Evolutionary conservation across 2,113 vertebrate species (phyloP).

Genomic region (Martes martes): DNA sequence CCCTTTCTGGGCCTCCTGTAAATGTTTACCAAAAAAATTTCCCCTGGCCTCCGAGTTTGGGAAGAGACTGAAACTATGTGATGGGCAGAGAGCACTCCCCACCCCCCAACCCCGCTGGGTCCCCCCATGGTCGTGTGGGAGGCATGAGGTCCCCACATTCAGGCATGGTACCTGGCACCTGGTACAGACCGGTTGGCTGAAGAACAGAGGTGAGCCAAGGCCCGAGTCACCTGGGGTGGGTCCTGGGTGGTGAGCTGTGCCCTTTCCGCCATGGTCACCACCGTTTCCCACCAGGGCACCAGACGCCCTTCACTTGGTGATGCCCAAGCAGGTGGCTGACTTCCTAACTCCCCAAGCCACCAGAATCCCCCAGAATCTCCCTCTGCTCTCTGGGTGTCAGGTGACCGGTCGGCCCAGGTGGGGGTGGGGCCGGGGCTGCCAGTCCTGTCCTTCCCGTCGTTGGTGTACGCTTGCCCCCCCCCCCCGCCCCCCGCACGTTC

Average conservation of each 20-base stretch:
- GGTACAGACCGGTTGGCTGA: neutral
- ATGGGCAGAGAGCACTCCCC: neutral
- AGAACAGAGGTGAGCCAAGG: neutral
- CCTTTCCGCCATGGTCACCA: neutral
- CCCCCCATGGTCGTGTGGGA: no score
- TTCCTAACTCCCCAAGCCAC: neutral
- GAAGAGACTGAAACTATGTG: neutral
- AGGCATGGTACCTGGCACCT: neutral
- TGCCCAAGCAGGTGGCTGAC: neutral
- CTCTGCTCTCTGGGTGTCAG: neutral
- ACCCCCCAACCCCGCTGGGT: neutral
- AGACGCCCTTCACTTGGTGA: neutral
- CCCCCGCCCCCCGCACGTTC: neutral
- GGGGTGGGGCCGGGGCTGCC: neutral
- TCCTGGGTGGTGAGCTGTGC: neutral
- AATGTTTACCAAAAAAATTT: neutral
- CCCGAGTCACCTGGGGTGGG: neutral
- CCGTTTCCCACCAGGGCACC: fast-evolving
- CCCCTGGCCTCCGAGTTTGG: neutral
- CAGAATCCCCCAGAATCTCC: neutral
- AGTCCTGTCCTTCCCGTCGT: neutral
- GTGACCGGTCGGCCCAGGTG: neutral
- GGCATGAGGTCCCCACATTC: neutral
- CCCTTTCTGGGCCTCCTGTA: neutral
- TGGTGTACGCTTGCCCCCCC: neutral